phyloP scores from a whole-genome alignment of 2,888 invertebrate species.

The Lymantria monacha region DNA sequence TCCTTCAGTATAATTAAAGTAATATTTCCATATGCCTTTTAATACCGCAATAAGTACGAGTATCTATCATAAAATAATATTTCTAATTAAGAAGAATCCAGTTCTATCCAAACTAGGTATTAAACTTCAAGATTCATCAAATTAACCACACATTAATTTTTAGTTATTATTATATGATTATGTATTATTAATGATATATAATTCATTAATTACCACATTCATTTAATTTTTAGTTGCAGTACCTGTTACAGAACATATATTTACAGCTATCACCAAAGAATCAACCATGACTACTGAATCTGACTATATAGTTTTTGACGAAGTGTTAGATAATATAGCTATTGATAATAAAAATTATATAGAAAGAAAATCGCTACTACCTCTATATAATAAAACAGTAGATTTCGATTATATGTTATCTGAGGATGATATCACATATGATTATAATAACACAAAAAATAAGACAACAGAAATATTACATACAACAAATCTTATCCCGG shows the following conservation, averaged over 20 bases:
- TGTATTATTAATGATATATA: too few relatives aligned
- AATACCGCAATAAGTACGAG: too few relatives aligned
- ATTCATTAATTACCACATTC: too few relatives aligned
- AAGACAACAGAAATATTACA: constrained; percentile 6
- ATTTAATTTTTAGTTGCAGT: background rate
- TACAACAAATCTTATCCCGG: constrained; percentile 8
- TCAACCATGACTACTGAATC: constrained; percentile 15
- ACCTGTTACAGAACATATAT: background rate
- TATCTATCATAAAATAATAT: too few relatives aligned
- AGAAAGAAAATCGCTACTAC: constrained; percentile 26
- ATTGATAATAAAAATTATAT: constrained; percentile 30
- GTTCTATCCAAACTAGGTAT: too few relatives aligned
- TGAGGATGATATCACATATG: constrained; percentile 19
- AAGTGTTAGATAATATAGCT: constrained; percentile 45
- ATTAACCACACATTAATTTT: too few relatives aligned
- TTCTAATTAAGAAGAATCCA: too few relatives aligned
- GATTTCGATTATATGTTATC: constrained; percentile 25
- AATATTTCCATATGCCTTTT: too few relatives aligned
- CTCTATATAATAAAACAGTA: constrained; percentile 10
- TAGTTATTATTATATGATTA: too few relatives aligned
- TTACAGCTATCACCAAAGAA: background rate
- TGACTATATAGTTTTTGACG: constrained; percentile 48
- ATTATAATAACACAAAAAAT: background rate
- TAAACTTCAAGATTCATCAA: too few relatives aligned
- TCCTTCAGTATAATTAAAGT: too few relatives aligned